These are phyloP conservation scores for Chrysodeixis includens DNA, from an alignment of 2,888 invertebrate genomes.

Conservation along the genomic window DNA sequence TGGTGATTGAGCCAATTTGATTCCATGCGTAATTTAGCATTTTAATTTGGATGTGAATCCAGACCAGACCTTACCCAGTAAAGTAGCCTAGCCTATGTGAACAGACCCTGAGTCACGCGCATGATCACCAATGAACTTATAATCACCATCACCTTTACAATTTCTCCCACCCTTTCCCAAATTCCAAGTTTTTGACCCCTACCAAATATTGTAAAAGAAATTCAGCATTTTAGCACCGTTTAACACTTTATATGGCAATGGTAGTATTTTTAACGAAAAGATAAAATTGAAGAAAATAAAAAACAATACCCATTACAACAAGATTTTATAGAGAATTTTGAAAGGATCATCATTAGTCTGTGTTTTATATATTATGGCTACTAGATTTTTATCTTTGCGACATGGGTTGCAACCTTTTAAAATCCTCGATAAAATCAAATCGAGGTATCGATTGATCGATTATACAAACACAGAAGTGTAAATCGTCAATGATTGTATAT, in stretches of 20 bases:
- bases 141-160: constrained; percentile 49
- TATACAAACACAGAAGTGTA: constrained; percentile 15
- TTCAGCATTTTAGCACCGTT: constrained; percentile 40
- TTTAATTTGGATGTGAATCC: not conserved
- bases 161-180: constrained; percentile 42
- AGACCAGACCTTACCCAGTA: constrained; percentile 58
- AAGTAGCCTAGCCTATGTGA: constrained; percentile 47
- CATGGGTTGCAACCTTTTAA: constrained; percentile 4
- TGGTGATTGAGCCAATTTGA: not conserved
- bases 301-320: not conserved
- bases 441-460: constrained; percentile 7
- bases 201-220: constrained; percentile 14
- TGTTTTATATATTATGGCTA: not conserved
- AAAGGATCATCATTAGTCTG: constrained; percentile 1
- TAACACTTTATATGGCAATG: constrained; percentile 20
- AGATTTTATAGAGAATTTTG: constrained; percentile 36
- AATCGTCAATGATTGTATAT: constrained; percentile 16
- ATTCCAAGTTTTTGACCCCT: constrained; percentile 32
- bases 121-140: constrained; percentile 34
- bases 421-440: constrained; percentile 25
- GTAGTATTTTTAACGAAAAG: constrained; percentile 25
- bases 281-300: not conserved
- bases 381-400: not conserved
- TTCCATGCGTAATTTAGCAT: not conserved
- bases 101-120: constrained; percentile 55